Evolutionary conservation across 1,140 invertebrate genomes (phyloP), one percentile per base, ranked within the genome.

Genomic region (Colletes gigas): DNA sequence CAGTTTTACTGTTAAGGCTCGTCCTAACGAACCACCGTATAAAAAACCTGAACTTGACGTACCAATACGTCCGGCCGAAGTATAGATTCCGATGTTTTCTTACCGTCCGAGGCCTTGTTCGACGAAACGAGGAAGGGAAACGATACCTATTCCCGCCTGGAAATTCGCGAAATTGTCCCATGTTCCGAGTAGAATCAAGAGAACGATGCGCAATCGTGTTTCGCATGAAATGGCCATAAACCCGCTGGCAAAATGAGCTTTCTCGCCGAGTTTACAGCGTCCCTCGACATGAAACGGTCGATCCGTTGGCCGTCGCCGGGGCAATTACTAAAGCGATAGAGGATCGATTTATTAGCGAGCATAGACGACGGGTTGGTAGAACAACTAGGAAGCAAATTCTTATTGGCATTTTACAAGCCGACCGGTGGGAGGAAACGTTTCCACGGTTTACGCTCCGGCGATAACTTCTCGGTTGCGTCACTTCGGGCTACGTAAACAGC

Each of bases 11-110:
- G 65, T 83, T 86, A 82, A 83, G 52, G 73, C 78, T 72, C 52
- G 74, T n/a, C 75, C 59, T 82, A 86, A 86, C 70, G 62, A 83
- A 87, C 19, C 52, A 55, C 15, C 59, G 44, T 17, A 30, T 83
- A 85, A 47, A 83, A 86, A 86, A 30, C 52, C 63, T 72, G 52
- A 73, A 85, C 50, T 84, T 73, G 83, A 73, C 72, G 62, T 82
- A 66, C 54, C 59, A 66, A 68, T 57, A 81, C 55, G 81, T 68
- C 83, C 71, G 66, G 71, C 55, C 67, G 60, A 63, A 82, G 55
- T 80, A 67, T 52, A 75, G 76, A 73, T 79, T 66, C 60, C 50
- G 17, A 83, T 44, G 39, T 55, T 79, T 39, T 60, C 41, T 78
- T 68, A 15, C 15, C 39, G 68, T 30, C 30, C 44, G 19, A 41